These are phyloP conservation scores for Lepus europaeus DNA, from an alignment of 2,113 vertebrate genomes.

Conservation along the genomic window DNA sequence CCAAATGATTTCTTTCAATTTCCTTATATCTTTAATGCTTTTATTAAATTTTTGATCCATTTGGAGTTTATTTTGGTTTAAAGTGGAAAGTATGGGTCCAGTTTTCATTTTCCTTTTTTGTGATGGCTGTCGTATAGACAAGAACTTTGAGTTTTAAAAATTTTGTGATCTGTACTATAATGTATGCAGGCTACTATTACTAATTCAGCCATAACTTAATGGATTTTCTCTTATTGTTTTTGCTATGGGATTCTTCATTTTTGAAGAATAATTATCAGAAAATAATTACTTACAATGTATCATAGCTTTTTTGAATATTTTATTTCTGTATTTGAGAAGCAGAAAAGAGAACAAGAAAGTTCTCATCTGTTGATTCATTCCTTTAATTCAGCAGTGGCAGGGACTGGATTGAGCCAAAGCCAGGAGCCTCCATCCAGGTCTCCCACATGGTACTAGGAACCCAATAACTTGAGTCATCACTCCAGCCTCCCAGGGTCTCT, in stretches of 20 bases:
- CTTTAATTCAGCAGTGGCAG: too few species aligned
- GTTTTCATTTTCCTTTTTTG: background rate
- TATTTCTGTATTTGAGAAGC: too few species aligned
- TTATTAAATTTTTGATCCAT: background rate
- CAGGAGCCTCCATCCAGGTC: too few species aligned
- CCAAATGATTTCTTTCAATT: background rate
- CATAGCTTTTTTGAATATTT: background rate
- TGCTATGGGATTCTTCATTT: background rate
- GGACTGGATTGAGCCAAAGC: too few species aligned
- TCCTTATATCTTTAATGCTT: background rate
- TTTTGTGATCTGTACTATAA: background rate
- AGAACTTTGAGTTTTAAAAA: constrained; percentile 13
- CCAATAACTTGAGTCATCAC: too few species aligned
- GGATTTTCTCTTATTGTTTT: constrained; percentile 50
- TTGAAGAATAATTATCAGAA: background rate
- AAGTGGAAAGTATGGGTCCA: background rate
- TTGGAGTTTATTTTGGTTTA: background rate
- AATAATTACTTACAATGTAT: background rate
- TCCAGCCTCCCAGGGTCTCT: too few species aligned
- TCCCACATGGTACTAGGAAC: too few species aligned
- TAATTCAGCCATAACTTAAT: background rate
- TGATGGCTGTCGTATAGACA: background rate
- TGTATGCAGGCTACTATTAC: background rate
- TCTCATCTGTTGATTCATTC: too few species aligned
- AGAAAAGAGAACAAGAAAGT: too few species aligned